These are phyloP conservation scores for Diacarnus erythraeanus DNA, from an alignment of 37 sponge, comb jelly and placozoan genomes.

Conservation along the genomic window DNA sequence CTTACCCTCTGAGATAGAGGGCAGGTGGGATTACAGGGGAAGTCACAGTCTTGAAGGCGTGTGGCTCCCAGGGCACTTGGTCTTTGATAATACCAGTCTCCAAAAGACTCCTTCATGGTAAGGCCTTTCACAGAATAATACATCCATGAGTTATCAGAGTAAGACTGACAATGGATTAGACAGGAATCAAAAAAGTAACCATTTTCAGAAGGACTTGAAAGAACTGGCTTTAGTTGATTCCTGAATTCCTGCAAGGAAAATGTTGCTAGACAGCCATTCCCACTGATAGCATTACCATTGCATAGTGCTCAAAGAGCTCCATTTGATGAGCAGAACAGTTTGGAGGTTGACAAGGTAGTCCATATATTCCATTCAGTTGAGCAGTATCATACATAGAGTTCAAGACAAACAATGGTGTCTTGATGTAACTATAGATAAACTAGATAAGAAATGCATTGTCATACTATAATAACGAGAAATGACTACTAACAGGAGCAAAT, in stretches of 20 bases:
- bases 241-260: conserved; percentile 32
- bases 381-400: conserved; percentile 79
- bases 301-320: conserved; percentile 47
- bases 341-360: conserved; percentile 58
- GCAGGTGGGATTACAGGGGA: conserved; percentile 48
- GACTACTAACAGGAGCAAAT: conserved; percentile 65
- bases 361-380: conserved; percentile 58
- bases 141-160: conserved; percentile 50
- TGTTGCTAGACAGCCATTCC: neutral
- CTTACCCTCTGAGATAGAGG: neutral
- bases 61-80: neutral
- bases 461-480: neutral
- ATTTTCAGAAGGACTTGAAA: conserved; percentile 36
- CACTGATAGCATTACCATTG: conserved; percentile 14
- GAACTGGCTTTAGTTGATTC: conserved; percentile 18
- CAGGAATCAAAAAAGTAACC: conserved; percentile 78
- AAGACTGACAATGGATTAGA: conserved; percentile 75
- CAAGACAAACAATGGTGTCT: conserved; percentile 63
- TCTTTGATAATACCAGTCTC: conserved; percentile 61
- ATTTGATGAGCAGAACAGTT: conserved; percentile 56
- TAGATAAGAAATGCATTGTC: neutral
- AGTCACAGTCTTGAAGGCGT: conserved; percentile 14
- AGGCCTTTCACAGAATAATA: conserved; percentile 19
- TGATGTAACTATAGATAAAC: conserved; percentile 76
- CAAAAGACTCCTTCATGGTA: conserved; percentile 55